A percentile compares a stretch with the other conserved stretches of the same genome.
Conservation (phyloP, 2,888 invertebrate species). For the Pimpla rufipes region DNA sequence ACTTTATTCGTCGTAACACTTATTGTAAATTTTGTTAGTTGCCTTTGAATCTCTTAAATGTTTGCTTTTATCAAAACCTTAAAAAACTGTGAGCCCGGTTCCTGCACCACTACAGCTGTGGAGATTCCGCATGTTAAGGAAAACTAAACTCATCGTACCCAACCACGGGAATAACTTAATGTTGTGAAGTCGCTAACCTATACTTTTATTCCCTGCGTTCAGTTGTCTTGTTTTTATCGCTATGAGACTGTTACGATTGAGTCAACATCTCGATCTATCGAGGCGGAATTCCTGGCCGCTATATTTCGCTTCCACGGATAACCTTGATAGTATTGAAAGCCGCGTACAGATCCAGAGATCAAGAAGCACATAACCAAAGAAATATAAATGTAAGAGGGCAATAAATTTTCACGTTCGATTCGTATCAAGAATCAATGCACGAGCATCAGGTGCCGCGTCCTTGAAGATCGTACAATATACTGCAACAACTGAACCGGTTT, state of each 20-base stretch:
- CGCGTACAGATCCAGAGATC: conserved; percentile 12
- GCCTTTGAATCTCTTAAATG: not conserved
- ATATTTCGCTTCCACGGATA: not conserved
- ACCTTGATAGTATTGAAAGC: conserved; percentile 27
- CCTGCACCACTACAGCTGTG: too few relatives aligned
- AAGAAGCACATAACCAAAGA: conserved; percentile 10
- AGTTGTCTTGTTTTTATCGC: not conserved
- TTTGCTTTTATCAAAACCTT: not conserved
- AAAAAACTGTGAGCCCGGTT: too few relatives aligned
- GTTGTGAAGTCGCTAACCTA: not conserved
- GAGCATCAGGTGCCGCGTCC: conserved; percentile 34
- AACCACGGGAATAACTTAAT: too few relatives aligned
- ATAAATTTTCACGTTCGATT: conserved; percentile 28
- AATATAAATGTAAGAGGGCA: not conserved
- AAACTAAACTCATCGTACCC: too few relatives aligned
- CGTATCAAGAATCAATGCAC: conserved; percentile 15
- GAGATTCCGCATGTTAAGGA: too few relatives aligned
- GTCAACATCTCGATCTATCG: conserved; percentile 10
- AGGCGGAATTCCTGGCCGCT: not conserved
- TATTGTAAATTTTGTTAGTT: not conserved
- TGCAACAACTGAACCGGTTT: conserved; percentile 39
- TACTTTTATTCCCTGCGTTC: not conserved
- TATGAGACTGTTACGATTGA: conserved; percentile 6
- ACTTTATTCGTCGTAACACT: not conserved
- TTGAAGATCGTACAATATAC: conserved; percentile 23